phyloP scores from a whole-genome alignment of 1,140 invertebrate genomes.

The Anastrepha obliqua region DNA sequence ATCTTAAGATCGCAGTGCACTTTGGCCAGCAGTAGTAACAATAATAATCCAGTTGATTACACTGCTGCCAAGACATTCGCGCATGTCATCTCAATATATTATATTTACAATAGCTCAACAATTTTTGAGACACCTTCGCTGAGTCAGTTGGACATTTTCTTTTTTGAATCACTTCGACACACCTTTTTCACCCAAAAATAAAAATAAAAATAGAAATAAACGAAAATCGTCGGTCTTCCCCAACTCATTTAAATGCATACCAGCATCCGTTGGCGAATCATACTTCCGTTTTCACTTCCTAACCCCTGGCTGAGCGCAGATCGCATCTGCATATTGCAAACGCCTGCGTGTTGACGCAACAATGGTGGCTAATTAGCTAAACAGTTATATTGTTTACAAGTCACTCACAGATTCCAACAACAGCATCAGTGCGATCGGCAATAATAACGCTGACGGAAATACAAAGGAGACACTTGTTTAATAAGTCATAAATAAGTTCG shows the following conservation, averaged over 20 bases:
- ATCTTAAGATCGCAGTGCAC: no score
- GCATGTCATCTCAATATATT: neutral
- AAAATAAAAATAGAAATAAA: neutral
- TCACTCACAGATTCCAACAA: conserved; percentile 2
- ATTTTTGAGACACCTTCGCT: neutral
- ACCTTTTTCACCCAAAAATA: neutral
- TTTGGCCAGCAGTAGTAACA: no score
- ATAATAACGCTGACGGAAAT: neutral
- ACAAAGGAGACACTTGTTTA: conserved; percentile 32
- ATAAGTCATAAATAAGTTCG: conserved; percentile 23
- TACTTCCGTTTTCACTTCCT: conserved; percentile 47
- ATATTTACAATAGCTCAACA: neutral
- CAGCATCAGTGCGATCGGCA: neutral
- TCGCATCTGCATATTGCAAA: neutral
- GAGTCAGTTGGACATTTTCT: neutral
- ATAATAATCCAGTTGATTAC: no score
- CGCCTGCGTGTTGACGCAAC: neutral
- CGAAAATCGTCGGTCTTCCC: neutral
- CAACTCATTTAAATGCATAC: conserved; percentile 9
- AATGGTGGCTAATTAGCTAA: conserved; percentile 48
- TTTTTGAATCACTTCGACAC: conserved; percentile 13
- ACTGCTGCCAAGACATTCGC: no score
- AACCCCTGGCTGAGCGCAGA: neutral
- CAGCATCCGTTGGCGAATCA: conserved; percentile 20
- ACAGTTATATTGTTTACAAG: conserved; percentile 26